phyloP scores from a whole-genome alignment of 1,140 invertebrate species.

The Rhagoletis zephyria region DNA sequence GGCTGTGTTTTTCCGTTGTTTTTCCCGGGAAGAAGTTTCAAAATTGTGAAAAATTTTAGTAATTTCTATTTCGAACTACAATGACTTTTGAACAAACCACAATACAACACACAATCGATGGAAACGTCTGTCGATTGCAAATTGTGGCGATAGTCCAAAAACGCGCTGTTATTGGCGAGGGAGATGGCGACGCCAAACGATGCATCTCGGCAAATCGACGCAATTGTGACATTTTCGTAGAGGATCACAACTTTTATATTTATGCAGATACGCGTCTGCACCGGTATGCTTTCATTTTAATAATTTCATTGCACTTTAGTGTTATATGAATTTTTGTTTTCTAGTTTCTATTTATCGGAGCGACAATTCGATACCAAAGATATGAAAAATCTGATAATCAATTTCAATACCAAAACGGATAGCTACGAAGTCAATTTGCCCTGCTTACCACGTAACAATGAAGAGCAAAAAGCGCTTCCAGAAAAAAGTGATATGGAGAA shows the following conservation, averaged over 20 bases:
- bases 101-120: slow-evolving; percentile 29
- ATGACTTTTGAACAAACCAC: neutral
- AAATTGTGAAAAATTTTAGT: slow-evolving; percentile 36
- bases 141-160: neutral
- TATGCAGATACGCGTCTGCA: slow-evolving; percentile 68
- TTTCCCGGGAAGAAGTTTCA: neutral
- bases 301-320: neutral
- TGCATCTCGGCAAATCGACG: slow-evolving; percentile 63
- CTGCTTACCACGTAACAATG: slow-evolving; percentile 60
- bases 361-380: slow-evolving; percentile 68
- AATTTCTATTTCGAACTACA: neutral
- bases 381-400: slow-evolving; percentile 65
- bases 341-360: slow-evolving; percentile 64
- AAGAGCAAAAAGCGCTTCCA: slow-evolving; percentile 46
- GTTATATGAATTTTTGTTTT: slow-evolving; percentile 47
- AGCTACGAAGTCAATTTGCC: slow-evolving; percentile 64
- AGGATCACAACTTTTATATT: slow-evolving; percentile 68
- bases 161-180: neutral
- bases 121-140: neutral
- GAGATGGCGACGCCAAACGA: slow-evolving; percentile 53
- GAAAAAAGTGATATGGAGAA: slow-evolving; percentile 60
- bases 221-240: slow-evolving; percentile 70
- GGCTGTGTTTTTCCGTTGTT: neutral
- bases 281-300: slow-evolving; percentile 62
- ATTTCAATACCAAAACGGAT: slow-evolving; percentile 62